Evolutionary conservation across 2,888 invertebrate species (phyloP), one percentile per base, ranked within the genome.

Genomic region (Lapara coniferarum): DNA sequence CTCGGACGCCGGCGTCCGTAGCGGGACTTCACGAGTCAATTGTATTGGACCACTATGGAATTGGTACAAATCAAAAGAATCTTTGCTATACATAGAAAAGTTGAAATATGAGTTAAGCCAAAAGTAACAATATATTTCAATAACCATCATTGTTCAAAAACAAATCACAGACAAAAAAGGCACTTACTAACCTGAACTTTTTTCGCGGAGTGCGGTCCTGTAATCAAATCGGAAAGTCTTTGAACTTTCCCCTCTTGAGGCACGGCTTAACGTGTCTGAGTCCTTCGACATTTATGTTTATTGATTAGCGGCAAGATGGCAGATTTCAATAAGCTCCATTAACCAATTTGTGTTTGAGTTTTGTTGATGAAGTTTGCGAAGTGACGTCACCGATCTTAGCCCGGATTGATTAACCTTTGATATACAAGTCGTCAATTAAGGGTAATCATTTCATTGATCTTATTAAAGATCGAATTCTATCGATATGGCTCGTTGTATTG

Each of bases 251-350:
- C 86, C 89, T 73, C 85, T 80, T 76, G 82, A 78, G 85, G 85
- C 80, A 81, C 81, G 82, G 84, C 84, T 87, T 90, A 85, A 85
- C 86, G 85, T 85, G 85, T 85, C 84, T 83, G 82, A 82, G 85
- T 70, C 86, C 89, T 85, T 83, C 81, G 89, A 90, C 90, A 82
- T 91, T 92, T 90, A 91, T 91, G 89, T 88, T 88, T 91, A 92
- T 93, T 90, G 92, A 92, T 91, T 89, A 89, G 85, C 83, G 80
- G 75, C 78, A 80, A 78, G 84, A 85, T 79, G 86, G 84, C 84
- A 83, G 89, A 85, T 88, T 89, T 87, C 90, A 91, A 89, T 90
- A 83, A 86, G 89, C 88, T 87, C 90, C 91, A 92, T 92, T 92
- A 91, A 87, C 88, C 91, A 91, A 92, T 92, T 91, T 87, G 86